A percentile compares a stretch with the other conserved stretches of the same genome.
phyloP scores from a whole-genome alignment of 2,888 invertebrate genomes.

The Stomorhina lunata region DNA sequence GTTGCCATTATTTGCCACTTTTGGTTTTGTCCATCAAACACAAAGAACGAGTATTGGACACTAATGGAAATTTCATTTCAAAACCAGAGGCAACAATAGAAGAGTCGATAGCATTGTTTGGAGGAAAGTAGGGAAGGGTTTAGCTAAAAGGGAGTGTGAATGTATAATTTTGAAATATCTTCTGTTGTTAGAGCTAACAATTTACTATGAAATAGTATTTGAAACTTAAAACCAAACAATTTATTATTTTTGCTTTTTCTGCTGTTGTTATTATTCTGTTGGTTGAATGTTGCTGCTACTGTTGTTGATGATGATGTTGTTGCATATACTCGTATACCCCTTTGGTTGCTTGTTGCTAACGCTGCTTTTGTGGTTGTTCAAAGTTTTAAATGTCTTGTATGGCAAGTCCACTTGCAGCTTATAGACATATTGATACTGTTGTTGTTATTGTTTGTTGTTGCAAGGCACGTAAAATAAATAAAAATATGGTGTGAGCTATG shows the following conservation, averaged over 20 bases:
- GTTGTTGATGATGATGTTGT: conserved; percentile 1
- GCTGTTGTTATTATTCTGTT: conserved; percentile 23
- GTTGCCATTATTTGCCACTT: conserved; percentile 3
- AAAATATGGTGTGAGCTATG: conserved; percentile 28
- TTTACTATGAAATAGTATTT: conserved; percentile 54
- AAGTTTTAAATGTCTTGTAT: conserved; percentile 23
- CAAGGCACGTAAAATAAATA: conserved; percentile 58
- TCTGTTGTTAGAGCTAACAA: conserved; percentile 12
- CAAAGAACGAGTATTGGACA: conserved; percentile 47
- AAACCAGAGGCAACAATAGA: conserved; percentile 30
- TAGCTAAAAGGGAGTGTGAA: background rate
- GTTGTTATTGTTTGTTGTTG: conserved; percentile 43
- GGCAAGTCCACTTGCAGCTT: background rate
- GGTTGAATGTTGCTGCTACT: background rate
- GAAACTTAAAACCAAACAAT: conserved; percentile 63
- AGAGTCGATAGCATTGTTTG: background rate
- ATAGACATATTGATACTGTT: background rate
- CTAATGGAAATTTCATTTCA: conserved; percentile 52
- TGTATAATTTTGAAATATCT: background rate
- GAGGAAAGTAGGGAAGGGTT: background rate
- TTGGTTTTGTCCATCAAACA: conserved; percentile 36
- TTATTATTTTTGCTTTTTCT: conserved; percentile 41
- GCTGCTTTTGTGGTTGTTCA: conserved; percentile 26
- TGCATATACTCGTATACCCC: background rate
- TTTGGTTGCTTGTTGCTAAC: conserved; percentile 17